Evolutionary conservation across 2,113 vertebrate genomes (phyloP), one percentile per base, ranked within the genome.

Genomic region (Megaceryle torquata): DNA sequence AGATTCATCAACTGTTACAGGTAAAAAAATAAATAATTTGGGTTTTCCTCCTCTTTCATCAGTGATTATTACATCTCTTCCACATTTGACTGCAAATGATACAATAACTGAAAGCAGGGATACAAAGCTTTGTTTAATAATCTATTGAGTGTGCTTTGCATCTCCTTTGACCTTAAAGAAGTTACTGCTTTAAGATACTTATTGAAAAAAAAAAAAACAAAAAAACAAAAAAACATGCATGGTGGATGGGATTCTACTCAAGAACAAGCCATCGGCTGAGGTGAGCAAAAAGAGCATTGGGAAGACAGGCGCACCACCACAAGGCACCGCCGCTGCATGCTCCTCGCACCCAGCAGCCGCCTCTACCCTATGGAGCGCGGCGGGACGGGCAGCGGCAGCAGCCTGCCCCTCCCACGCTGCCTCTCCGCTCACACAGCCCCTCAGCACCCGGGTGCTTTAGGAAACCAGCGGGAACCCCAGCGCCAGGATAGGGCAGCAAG

Each of bases 1-100:
- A 6, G 98, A 93, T 56, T 99, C 98, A 97, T 98, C 98, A 83
- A 96, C 79, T 95, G 43, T 41, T 46, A 18, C 0, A 41, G 13
- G 19, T 10, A 44, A 5, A 4, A 15, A 6, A 65, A 79, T 91
- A 54, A 67, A 26, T 33, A 31, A 12, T 50, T 9, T 0, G n/a
- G 13, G 15, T 13, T 39, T 33, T 13, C 6, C 44, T 79, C 15
- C 24, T 41, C 7, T 26, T 46, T 20, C 53, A 68, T 17, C 33
- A 41, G n/a, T 9, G 8, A 15, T 13, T 39, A 9, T 11, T 59
- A 53, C 10, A 16, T 28, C 26, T 68, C 37, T 9, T 20, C 15
- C 41, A 12, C 11, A 1, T 13, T 51, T 77, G 41, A 56, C 50
- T 64, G 22, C 26, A 26, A 18, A 65, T 26, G 9, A 11, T 3